Base-by-base conservation (phyloP, 2,113 vertebrate species). In the Phalacrocorax brasilianus region DNA sequence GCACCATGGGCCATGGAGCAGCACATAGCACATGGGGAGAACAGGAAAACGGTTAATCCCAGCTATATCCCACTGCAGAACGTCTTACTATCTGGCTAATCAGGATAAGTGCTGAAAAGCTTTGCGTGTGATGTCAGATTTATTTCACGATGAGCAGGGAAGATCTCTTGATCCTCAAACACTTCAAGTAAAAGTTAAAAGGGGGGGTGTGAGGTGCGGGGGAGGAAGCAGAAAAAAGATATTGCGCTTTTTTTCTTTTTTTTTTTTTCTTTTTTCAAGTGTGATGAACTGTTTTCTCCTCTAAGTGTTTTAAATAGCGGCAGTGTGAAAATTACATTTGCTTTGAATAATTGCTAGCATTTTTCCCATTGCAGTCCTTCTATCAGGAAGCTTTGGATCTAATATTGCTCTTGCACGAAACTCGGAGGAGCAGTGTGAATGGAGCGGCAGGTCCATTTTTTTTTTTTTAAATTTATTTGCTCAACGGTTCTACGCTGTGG, bases 151-250 rank as follows among this genome's bases (percentile, higher is more conserved):
- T 94, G 96, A 97, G 90, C 90, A 96, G 95, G 93, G 96, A 97
- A 97, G 97, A 97, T 97, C 96, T 97, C 96, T 97, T 97, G 96
- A 97, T 97, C 96, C 95, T 96, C 96, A 97, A 96, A 97, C 94
- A 97, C 96, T 97, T 97, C 93, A 94, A 97, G 95, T 96, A 97
- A 96, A 97, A 97, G 96, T 97, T 96, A 96, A 94, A 94, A 82
- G 93, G 88, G 96, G 96, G 94, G 86, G 94, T 96, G 97, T 95
- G 95, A 96, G 96, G 91, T 94, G 96, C 89, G 95, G 96, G 96
- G 93, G 96, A 95, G 94, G 95, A 96, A 89, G 96, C 76, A 89
- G 94, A 96, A 97, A 96, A 95, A 95, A 96, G 95, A 96, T 97
- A 95, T 93, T 97, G 96, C 94, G 96, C 95, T 97, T 97, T 97